A percentile compares a stretch with the other conserved stretches of the same genome.
These are phyloP conservation scores for Barnardius zonarius DNA, from an alignment of 2,113 vertebrate species.

Conservation along the genomic window DNA sequence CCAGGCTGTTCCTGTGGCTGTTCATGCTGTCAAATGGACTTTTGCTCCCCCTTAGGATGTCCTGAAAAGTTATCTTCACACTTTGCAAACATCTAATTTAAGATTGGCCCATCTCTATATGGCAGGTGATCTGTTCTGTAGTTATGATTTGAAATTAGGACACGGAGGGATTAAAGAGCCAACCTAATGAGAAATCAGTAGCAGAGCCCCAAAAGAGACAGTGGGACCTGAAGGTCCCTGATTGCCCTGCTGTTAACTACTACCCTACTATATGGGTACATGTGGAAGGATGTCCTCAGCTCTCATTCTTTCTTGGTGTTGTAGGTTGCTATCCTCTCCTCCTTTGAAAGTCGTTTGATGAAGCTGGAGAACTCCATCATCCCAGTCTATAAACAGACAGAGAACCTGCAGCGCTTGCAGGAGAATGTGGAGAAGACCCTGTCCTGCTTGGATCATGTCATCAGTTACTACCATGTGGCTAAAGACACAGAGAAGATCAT, in stretches of 20 bases:
- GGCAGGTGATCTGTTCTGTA: not conserved
- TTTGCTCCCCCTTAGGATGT: not conserved
- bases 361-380: slow-evolving; percentile 98
- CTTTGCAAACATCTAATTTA: not conserved
- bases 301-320: not conserved
- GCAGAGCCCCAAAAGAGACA: not conserved
- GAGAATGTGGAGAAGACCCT: slow-evolving; percentile 96
- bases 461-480: slow-evolving; percentile 97
- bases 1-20: not conserved
- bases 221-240: not conserved
- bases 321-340: slow-evolving; percentile 95
- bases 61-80: not conserved
- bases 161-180: not conserved
- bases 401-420: slow-evolving; percentile 96
- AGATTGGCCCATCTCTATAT: not conserved
- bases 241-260: not conserved
- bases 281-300: not conserved
- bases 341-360: slow-evolving; percentile 97
- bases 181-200: not conserved
- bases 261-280: not conserved
- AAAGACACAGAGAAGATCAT: slow-evolving; percentile 95
- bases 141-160: not conserved
- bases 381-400: slow-evolving; percentile 96
- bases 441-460: slow-evolving; percentile 93
- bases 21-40: not conserved